Conservation (phyloP, 2,797 vertebrate species). For the Pseudomugil tenellus region DNA sequence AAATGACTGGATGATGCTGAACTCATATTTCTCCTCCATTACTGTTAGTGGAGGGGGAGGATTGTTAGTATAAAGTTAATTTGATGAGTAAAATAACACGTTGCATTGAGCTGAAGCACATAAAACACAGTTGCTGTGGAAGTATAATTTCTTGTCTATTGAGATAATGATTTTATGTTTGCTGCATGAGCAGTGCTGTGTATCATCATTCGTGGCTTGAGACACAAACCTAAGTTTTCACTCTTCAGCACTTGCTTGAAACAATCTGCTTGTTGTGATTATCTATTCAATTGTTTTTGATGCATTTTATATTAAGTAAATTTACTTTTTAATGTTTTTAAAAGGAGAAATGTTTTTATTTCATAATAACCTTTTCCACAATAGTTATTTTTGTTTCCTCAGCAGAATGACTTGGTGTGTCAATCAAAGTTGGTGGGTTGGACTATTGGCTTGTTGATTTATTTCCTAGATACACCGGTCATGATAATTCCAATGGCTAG, state of each 20-base stretch:
- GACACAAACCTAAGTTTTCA: not conserved
- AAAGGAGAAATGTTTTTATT: not conserved
- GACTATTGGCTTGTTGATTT: too few species aligned
- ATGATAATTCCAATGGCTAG: too few species aligned
- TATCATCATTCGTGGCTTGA: not conserved
- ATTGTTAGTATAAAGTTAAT: not conserved
- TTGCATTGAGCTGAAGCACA: not conserved
- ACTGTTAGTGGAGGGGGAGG: not conserved
- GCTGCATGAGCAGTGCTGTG: slow-evolving; percentile 6
- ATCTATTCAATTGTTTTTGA: not conserved
- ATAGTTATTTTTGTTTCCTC: too few species aligned
- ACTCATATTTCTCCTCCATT: not conserved
- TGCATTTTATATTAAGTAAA: not conserved
- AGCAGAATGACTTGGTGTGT: too few species aligned
- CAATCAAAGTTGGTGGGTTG: too few species aligned
- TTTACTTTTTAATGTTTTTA: not conserved
- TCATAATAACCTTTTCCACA: too few species aligned
- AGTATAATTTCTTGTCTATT: not conserved
- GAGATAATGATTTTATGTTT: not conserved
- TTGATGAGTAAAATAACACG: not conserved
- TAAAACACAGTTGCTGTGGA: not conserved
- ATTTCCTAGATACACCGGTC: too few species aligned
- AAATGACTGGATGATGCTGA: not conserved
- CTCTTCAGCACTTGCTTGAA: not conserved
- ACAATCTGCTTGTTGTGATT: slow-evolving; percentile 1